Conservation (phyloP, 2,888 invertebrate genomes). For the Maniola hyperantus region DNA sequence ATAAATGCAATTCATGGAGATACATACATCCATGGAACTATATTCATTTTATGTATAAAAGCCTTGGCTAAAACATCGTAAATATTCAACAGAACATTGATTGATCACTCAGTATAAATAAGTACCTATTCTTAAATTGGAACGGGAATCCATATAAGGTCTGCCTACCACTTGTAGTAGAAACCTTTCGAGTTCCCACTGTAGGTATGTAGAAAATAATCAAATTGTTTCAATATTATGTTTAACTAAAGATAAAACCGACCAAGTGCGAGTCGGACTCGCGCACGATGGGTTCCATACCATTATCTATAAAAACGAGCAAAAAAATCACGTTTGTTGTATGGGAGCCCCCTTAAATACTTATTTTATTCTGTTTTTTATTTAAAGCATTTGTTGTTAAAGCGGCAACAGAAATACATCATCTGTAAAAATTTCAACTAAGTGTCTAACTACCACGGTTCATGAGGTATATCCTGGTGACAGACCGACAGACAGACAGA, state of each 20-base stretch:
- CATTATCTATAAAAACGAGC: too few species aligned
- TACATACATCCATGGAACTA: background rate
- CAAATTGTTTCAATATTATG: background rate
- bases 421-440: too few species aligned
- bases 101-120: constrained; percentile 20
- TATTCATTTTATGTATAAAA: background rate
- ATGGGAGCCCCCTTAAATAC: too few species aligned
- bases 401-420: too few species aligned
- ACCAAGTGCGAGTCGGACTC: too few species aligned
- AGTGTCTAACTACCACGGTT: too few species aligned
- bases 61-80: constrained; percentile 17
- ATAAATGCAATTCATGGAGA: background rate
- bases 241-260: background rate
- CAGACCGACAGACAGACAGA: too few species aligned
- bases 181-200: constrained; percentile 17
- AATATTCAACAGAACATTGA: constrained; percentile 21
- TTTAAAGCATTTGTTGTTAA: too few species aligned
- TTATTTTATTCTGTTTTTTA: too few species aligned
- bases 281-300: too few species aligned
- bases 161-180: constrained; percentile 14
- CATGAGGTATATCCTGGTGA: too few species aligned
- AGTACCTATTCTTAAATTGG: constrained; percentile 29
- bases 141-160: constrained; percentile 29
- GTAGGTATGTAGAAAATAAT: background rate
- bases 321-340: too few species aligned